Conservation (phyloP, 2,113 vertebrate genomes). For the Alosa alosa region DNA sequence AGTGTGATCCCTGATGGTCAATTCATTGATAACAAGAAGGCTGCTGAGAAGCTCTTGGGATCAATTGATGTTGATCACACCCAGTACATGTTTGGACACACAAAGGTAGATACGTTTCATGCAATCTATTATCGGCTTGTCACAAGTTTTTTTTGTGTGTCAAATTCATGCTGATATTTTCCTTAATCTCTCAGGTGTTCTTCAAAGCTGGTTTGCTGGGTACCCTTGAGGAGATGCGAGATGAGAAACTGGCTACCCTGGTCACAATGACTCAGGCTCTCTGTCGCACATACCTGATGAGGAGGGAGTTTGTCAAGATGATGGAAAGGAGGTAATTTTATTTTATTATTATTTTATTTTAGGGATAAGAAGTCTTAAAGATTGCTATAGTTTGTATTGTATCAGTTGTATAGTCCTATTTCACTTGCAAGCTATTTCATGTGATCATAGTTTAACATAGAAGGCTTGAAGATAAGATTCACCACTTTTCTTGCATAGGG, state of each 20-base stretch:
- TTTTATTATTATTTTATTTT: neutral
- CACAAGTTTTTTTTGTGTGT: too few species aligned
- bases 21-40: conserved; percentile 53
- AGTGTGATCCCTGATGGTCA: conserved; percentile 56
- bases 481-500: neutral
- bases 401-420: too few species aligned
- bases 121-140: neutral
- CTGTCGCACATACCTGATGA: neutral
- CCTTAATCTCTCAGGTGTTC: conserved; percentile 70
- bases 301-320: neutral
- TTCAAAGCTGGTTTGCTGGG: conserved; percentile 86
- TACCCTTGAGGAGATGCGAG: conserved; percentile 83
- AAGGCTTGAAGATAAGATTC: too few species aligned
- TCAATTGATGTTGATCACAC: conserved; percentile 50
- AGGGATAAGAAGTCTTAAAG: neutral
- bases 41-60: conserved; percentile 50
- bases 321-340: conserved; percentile 9
- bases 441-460: too few species aligned
- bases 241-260: conserved; percentile 79
- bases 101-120: conserved; percentile 41
- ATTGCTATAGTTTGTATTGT: too few species aligned
- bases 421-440: too few species aligned
- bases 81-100: conserved; percentile 58
- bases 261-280: conserved; percentile 81
- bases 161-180: conserved; percentile 48